Base-by-base conservation (phyloP, 2,888 invertebrate genomes). In the Lepetodrilus schrolli region DNA sequence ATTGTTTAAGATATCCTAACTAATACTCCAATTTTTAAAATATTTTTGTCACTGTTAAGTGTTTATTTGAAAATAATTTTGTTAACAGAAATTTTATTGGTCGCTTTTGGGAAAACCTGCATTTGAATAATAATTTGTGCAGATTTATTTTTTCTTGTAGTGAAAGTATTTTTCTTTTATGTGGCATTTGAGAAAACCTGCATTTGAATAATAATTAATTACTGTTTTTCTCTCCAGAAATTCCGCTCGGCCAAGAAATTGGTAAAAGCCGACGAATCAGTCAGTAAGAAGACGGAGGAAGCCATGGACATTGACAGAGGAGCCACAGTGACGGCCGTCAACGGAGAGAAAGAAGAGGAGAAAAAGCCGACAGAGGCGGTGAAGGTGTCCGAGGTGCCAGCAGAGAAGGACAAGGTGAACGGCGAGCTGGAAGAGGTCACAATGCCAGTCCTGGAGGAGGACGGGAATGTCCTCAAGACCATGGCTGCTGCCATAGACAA, bases 401-500 rank as follows among this genome's bases (percentile, higher is more conserved):
- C 76, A 50, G 76, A 70, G 36, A 81, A 79, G 21, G 71, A 65
- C 23, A 66, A 72, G 17, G 58, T 30, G n/a, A 51, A 66, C 4
- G 71, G 58, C 23, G 74, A 72, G 26, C 50, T 69, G 26, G 48
- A n/a, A n/a, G 74, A 72, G 23, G 51, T 70, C 20, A 26, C 49
- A 20, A 49, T 47, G 58, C 20, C 48, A 26, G 68, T 70, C 37
- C 43, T 17, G 30, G 51, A 47, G 20, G 58, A 50, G 21, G 71
- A 76, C 49, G 77, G 82, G 72, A 82, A 83, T 10, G 80, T 82
- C 43, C 80, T 90, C 49, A 83, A 86, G 76, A 83, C 84, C 65
- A 88, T 90, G 88, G 86, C 85, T 1, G 82, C 82, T 47, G 87
- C 85, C 37, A 80, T 85, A 4, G 88, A 90, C 78, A 78, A 88